Percentiles rank a stretch among this genome's conserved stretches.
These are phyloP conservation scores for Deroplatys truncata DNA, from an alignment of 2,888 invertebrate species.

Conservation along the genomic window DNA sequence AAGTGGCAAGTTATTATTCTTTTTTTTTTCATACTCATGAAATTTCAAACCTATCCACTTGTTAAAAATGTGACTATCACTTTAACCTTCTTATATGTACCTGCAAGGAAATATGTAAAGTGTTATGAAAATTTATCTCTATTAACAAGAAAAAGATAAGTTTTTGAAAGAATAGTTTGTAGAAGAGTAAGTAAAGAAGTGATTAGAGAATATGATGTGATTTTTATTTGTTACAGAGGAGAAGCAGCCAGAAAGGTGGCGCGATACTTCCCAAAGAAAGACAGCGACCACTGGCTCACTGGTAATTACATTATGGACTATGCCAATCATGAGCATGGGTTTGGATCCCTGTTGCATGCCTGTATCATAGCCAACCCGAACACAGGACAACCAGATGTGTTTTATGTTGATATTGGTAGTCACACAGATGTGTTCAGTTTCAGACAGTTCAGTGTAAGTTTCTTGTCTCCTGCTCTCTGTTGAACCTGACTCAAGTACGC, in stretches of 20 bases:
- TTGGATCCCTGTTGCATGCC: slow-evolving; percentile 56
- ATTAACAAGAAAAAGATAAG: too few relatives aligned
- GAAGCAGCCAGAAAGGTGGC: not conserved
- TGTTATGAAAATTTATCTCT: too few relatives aligned
- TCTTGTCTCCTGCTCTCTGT: not conserved
- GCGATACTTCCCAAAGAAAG: slow-evolving; percentile 44
- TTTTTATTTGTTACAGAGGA: not conserved
- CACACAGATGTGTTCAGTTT: slow-evolving; percentile 55
- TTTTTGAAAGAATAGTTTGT: too few relatives aligned
- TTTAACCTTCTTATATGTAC: too few relatives aligned
- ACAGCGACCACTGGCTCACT: slow-evolving; percentile 59
- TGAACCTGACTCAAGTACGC: too few relatives aligned
- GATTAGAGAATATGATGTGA: too few relatives aligned
- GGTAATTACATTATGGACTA: slow-evolving; percentile 69
- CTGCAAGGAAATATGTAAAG: too few relatives aligned
- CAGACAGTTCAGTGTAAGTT: slow-evolving; percentile 57
- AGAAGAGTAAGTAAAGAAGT: too few relatives aligned
- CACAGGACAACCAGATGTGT: slow-evolving; percentile 62
- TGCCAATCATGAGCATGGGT: slow-evolving; percentile 58
- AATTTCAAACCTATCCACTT: too few relatives aligned
- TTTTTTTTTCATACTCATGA: too few relatives aligned
- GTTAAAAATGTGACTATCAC: too few relatives aligned
- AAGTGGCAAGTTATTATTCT: too few relatives aligned
- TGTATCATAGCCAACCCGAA: slow-evolving; percentile 61
- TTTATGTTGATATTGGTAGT: slow-evolving; percentile 53